phyloP scores from a whole-genome alignment of 2,797 vertebrate species.

The Atherinosoma microstoma region DNA sequence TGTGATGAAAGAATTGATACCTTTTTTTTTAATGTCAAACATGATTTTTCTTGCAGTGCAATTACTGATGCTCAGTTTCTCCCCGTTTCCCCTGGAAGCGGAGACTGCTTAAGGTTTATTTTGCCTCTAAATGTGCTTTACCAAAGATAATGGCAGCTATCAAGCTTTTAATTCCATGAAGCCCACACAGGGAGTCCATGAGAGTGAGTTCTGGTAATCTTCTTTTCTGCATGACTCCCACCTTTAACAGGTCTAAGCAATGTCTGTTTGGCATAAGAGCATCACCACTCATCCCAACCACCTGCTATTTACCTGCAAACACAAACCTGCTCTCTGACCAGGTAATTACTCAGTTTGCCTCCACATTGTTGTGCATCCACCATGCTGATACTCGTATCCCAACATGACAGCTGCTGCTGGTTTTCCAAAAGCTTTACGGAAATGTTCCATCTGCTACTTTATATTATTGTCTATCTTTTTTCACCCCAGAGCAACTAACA shows the following conservation, averaged over 20 bases:
- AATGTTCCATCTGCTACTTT: slow-evolving; percentile 46
- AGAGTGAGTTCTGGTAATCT: slow-evolving; percentile 70
- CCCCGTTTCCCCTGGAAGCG: slow-evolving; percentile 26
- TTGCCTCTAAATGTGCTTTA: slow-evolving; percentile 50
- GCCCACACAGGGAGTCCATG: slow-evolving; percentile 45
- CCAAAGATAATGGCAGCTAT: slow-evolving; percentile 71
- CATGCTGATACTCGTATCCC: slow-evolving; percentile 69
- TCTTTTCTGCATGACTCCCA: slow-evolving; percentile 71
- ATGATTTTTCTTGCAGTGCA: slow-evolving; percentile 58
- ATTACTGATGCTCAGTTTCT: slow-evolving; percentile 54
- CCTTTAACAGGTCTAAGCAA: slow-evolving; percentile 64
- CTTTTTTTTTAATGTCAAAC: slow-evolving; percentile 51
- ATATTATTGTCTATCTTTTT: slow-evolving; percentile 51
- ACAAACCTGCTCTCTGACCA: slow-evolving; percentile 70
- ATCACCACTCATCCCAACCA: slow-evolving; percentile 73
- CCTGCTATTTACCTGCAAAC: slow-evolving; percentile 77
- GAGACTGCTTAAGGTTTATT: slow-evolving; percentile 56
- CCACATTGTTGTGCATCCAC: slow-evolving; percentile 68
- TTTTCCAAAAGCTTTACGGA: slow-evolving; percentile 48
- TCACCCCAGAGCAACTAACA: slow-evolving; percentile 43
- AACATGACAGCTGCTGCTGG: slow-evolving; percentile 65
- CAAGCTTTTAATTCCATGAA: slow-evolving; percentile 32
- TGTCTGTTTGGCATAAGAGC: slow-evolving; percentile 70
- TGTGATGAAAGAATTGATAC: slow-evolving; percentile 56
- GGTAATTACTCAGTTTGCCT: slow-evolving; percentile 79